Percentiles rank a stretch among this genome's conserved stretches.
These are phyloP conservation scores for Momotus momota DNA, from an alignment of 2,797 vertebrate species.

Conservation along the genomic window DNA sequence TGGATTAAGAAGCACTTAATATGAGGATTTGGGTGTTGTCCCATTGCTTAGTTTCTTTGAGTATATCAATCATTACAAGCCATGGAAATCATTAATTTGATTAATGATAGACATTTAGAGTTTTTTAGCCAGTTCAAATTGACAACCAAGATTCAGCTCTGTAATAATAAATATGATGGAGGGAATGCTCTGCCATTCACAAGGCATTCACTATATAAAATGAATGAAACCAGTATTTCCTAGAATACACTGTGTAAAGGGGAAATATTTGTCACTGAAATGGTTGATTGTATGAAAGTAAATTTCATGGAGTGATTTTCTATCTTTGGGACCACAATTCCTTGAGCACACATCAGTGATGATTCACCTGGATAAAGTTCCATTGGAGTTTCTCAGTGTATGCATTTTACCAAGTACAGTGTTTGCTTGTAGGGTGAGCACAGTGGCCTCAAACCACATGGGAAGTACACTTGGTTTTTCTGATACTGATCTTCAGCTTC, in stretches of 20 bases:
- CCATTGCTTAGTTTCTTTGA: not conserved
- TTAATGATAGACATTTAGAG: not conserved
- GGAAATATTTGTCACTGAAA: not conserved
- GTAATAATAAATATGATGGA: not conserved
- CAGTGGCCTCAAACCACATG: not conserved
- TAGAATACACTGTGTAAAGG: not conserved
- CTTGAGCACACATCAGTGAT: not conserved
- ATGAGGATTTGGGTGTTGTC: not conserved
- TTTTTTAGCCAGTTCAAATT: not conserved
- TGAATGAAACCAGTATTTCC: not conserved
- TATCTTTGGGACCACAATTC: not conserved
- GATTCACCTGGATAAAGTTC: not conserved
- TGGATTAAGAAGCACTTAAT: not conserved
- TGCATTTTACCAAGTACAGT: not conserved
- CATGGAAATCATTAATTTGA: not conserved
- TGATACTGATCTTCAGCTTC: not conserved
- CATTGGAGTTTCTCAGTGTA: not conserved
- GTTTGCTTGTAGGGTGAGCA: not conserved
- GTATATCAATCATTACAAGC: not conserved
- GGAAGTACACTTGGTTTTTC: not conserved
- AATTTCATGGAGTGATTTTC: not conserved
- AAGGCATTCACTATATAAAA: not conserved
- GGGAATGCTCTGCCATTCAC: not conserved
- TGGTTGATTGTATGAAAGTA: not conserved
- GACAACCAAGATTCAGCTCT: not conserved